Base-by-base conservation (phyloP, 2,797 vertebrate species). In the Paguma larvata region DNA sequence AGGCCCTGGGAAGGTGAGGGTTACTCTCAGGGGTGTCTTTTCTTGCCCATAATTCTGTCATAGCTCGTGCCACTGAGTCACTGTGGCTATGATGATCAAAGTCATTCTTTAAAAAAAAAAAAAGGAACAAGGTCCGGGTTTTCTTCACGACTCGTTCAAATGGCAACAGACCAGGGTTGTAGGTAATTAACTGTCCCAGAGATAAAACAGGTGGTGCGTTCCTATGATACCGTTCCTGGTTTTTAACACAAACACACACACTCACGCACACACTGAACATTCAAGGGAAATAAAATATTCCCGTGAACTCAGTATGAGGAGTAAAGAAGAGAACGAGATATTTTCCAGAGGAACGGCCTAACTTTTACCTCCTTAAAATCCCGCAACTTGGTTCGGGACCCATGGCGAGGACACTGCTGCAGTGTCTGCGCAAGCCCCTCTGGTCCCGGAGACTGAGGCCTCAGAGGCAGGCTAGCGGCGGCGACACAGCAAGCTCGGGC, bases 81-180 rank as follows among this genome's bases (percentile, higher is more conserved):
- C 16, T 7, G 44, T 59, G 63, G 91, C 75, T 16, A 18, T 77
- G 68, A 65, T 56, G 72, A 73, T 77, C 67, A 59, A 78, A 92
- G 70, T 44, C 79, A 87, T 51, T 89, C 38, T 85, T 92, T 38
- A 88, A 62, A 79, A 21, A 89, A 80, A 79, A n/a, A n/a, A 86
- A 59, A 78, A 16, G 86, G 77, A 77, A 21, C 25, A 82, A 83
- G 25, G 16, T 63, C 80, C 32, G n/a, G 53, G 85, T 68, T 91
- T 96, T 94, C 72, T 92, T 68, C 84, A 84, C 30, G 85, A 75
- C 34, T 83, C 86, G 63, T 83, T 95, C 63, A 92, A 89, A 67
- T 62, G 85, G 44, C 85, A 93, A 44, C 15, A 62, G 80, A 63
- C 19, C 89, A 41, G 8, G 30, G 46, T 23, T 63, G n/a, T 72